These are phyloP conservation scores for Lissocephala sabroskyi DNA, from an alignment of 2,888 invertebrate species.

Conservation along the genomic window DNA sequence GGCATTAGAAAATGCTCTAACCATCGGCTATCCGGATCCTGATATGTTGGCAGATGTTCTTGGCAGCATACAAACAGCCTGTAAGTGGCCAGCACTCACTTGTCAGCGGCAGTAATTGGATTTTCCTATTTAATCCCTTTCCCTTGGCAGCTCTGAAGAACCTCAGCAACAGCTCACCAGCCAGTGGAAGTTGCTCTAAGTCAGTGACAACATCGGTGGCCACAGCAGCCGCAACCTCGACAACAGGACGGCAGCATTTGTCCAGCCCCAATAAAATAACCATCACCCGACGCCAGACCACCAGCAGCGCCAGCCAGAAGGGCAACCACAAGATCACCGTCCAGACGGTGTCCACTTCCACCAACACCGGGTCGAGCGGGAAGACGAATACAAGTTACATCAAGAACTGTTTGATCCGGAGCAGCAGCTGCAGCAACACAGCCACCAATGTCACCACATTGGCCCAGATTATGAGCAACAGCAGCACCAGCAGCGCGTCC, in stretches of 20 bases:
- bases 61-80: constrained; percentile 77
- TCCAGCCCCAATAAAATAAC: constrained; percentile 49
- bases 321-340: constrained; percentile 18
- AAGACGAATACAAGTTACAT: constrained; percentile 63
- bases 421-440: constrained; percentile 68
- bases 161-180: constrained; percentile 18
- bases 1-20: constrained; percentile 77
- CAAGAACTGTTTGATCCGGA: constrained; percentile 66
- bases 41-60: constrained; percentile 83
- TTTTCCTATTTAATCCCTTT: not conserved
- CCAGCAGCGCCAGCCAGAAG: constrained; percentile 21
- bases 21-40: constrained; percentile 81
- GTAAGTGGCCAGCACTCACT: constrained; percentile 45
- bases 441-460: constrained; percentile 66
- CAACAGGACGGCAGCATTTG: constrained; percentile 25
- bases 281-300: constrained; percentile 46
- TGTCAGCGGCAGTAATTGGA: too few species aligned
- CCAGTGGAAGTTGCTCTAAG: too few species aligned
- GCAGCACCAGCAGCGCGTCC: constrained; percentile 60
- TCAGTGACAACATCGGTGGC: constrained; percentile 4
- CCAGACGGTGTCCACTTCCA: constrained; percentile 4
- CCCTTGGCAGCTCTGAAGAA: constrained; percentile 55
- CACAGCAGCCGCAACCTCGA: constrained; percentile 20
- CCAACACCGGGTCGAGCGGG: constrained; percentile 20
- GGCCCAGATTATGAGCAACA: constrained; percentile 69